Conservation (phyloP, 2,113 vertebrate species). For the Rhodinocichla rosea region DNA sequence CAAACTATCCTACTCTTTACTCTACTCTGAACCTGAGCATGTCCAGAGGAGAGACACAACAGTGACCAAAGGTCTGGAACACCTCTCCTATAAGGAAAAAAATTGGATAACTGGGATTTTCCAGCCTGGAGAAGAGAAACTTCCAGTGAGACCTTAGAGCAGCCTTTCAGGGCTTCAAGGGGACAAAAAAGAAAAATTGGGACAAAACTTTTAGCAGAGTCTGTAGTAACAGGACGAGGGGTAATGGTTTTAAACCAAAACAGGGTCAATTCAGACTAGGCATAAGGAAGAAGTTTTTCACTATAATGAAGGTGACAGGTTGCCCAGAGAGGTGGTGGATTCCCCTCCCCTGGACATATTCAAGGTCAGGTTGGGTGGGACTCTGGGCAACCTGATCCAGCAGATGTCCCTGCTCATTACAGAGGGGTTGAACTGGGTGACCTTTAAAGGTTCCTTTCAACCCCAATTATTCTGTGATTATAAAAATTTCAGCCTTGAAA, state of each 20-base stretch:
- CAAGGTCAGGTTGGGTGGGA: not conserved
- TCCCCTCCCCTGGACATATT: not conserved
- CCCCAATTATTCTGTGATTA: not conserved
- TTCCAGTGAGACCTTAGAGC: not conserved
- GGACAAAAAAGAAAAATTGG: not conserved
- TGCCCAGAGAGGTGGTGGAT: not conserved
- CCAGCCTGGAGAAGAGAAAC: not conserved
- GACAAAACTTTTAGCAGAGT: not conserved
- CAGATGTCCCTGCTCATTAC: not conserved
- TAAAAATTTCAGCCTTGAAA: not conserved
- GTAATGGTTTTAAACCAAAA: not conserved
- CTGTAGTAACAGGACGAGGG: rapidly evolving
- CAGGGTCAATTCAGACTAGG: not conserved
- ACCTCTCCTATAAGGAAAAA: not conserved
- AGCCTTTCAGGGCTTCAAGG: not conserved
- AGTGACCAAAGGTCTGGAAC: not conserved
- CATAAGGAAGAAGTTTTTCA: not conserved
- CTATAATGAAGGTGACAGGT: rapidly evolving
- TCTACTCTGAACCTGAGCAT: not conserved
- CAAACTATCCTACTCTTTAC: not conserved
- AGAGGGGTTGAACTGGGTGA: not conserved
- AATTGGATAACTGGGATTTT: not conserved
- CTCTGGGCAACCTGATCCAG: not conserved
- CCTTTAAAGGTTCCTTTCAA: not conserved
- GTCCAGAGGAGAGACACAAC: not conserved